Evolutionary conservation across 2,113 vertebrate genomes (phyloP), one percentile per base, ranked within the genome.

Genomic region (Agapornis roseicollis): DNA sequence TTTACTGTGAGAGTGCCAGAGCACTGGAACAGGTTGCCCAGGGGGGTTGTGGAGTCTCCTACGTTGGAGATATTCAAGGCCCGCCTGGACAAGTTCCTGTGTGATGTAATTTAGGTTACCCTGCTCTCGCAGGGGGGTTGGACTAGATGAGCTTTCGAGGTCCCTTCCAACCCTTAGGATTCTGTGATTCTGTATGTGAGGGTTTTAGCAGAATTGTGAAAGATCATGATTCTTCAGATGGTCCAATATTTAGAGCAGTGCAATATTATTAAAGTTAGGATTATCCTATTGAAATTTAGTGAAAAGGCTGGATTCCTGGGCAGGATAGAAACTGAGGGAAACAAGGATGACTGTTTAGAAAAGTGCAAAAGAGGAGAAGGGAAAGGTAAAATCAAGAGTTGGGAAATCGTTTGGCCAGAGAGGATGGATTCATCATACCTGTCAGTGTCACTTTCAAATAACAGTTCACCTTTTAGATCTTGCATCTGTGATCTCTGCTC

Each of bases 401-500:
- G 60, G 79, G 61, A 83, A 94, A 22, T 76, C 79, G 4, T 74
- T 89, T 88, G 61, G 27, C 50, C 28, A 84, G 58, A 81, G 52
- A 90, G 79, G 39, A 61, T 66, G 44, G 23, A 96, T 96, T 79
- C 37, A 85, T 96, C 74, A 6, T 85, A 60, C 44, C 60, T 73
- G 39, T 56, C 70, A 88, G 66, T 39, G 61, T 25, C 65, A 81
- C 53, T 94, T 96, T 90, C 55, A 88, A 80, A 50, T 71, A 90
- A 63, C 73, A 84, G 44, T 86, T 20, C 33, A 65, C 83, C 41
- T 86, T 92, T 94, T 65, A 95, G 85, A 89, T 76, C 69, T 76
- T 93, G 60, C 73, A 85, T 95, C 90, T 96, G 72, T 93, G 90
- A 94, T 96, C 47, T 90, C 69, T 69, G 46, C 37, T 80, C 63